Percentiles rank a stretch among this genome's conserved stretches.
Conservation (phyloP, 2,797 vertebrate species). For the Myotis findleyi region DNA sequence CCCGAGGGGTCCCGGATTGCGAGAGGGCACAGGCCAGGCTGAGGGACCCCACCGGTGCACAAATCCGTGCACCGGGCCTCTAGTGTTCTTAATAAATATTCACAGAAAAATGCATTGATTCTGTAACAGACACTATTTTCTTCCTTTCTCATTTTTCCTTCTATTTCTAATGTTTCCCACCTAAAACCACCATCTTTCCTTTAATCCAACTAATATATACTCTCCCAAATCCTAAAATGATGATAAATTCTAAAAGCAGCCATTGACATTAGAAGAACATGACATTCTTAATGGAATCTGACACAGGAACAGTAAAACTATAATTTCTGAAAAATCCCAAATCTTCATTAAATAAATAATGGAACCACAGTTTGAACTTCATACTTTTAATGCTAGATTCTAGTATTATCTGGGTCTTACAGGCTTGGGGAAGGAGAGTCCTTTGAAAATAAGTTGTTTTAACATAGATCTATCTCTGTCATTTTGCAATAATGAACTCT, state of each 20-base stretch:
- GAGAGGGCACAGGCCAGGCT: too few relatives aligned
- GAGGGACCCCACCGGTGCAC: too few relatives aligned
- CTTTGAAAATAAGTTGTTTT: slow-evolving; percentile 33
- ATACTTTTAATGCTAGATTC: not conserved
- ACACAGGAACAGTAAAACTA: slow-evolving; percentile 36
- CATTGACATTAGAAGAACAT: slow-evolving; percentile 8
- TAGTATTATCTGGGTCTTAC: not conserved
- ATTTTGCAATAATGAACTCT: not conserved
- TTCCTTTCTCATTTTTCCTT: not conserved
- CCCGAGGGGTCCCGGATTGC: too few relatives aligned
- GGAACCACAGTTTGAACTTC: not conserved
- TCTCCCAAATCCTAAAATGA: slow-evolving; percentile 21
- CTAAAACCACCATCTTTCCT: not conserved
- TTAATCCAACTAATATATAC: not conserved
- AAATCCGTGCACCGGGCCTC: too few relatives aligned
- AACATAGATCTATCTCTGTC: not conserved
- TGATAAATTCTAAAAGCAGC: slow-evolving; percentile 31
- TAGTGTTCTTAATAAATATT: not conserved
- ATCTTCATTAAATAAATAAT: slow-evolving; percentile 37
- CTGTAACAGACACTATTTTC: not conserved
- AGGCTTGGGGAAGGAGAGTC: not conserved
- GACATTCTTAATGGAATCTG: slow-evolving; percentile 32
- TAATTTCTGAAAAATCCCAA: not conserved
- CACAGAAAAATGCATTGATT: not conserved
- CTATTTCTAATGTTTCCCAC: not conserved